Percentiles rank a stretch among this genome's conserved stretches.
Conservation (phyloP, 2,888 invertebrate genomes). For the Crematogaster levior region DNA sequence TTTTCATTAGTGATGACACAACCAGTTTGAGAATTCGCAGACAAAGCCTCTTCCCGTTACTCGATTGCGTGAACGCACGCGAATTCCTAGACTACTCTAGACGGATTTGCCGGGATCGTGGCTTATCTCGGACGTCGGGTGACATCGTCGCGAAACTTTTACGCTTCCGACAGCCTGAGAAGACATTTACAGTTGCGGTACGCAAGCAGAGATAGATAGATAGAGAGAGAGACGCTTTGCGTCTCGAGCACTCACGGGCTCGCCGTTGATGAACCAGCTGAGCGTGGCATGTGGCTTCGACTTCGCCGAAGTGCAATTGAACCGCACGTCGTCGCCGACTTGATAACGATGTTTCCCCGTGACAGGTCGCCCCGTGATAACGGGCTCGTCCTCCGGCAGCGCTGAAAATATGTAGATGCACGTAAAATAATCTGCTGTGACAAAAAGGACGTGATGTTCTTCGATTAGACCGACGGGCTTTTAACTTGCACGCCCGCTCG, state of each 20-base stretch:
- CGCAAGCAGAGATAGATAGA: background rate
- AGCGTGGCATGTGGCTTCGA: conserved; percentile 94
- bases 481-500: conserved; percentile 37
- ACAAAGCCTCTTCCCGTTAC: background rate
- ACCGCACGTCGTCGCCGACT: conserved; percentile 92
- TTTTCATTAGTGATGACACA: background rate
- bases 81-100: conserved; percentile 18
- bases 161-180: conserved; percentile 34
- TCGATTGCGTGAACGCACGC: background rate
- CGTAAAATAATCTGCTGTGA: background rate
- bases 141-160: conserved; percentile 39
- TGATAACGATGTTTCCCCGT: conserved; percentile 92
- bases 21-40: background rate
- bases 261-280: conserved; percentile 95
- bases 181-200: conserved; percentile 19
- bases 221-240: conserved; percentile 2
- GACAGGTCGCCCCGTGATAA: conserved; percentile 88
- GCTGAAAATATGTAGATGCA: conserved; percentile 86
- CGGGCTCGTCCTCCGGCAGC: conserved; percentile 93
- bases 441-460: background rate
- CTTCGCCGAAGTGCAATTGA: conserved; percentile 94
- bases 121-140: conserved; percentile 34
- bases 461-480: conserved; percentile 30
- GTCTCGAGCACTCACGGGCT: conserved; percentile 86
- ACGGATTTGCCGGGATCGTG: conserved; percentile 30